Evolutionary conservation across 2,888 invertebrate genomes (phyloP).

Genomic region (Mimumesa dahlbomi): DNA sequence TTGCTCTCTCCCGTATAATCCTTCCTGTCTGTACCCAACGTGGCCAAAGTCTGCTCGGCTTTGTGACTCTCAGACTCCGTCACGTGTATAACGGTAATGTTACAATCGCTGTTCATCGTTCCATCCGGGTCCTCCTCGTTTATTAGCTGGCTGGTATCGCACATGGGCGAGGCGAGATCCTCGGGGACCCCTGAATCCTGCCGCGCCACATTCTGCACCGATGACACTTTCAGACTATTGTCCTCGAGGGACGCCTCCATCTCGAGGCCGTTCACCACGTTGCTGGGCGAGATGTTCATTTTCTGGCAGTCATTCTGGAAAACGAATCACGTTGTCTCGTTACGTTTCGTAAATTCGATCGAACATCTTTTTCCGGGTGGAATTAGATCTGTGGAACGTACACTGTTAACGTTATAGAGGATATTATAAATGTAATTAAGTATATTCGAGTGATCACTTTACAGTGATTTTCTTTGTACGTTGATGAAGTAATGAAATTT

Average conservation of each 20-base stretch:
- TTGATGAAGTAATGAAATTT: too few species aligned
- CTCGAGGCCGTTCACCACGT: conserved; percentile 32
- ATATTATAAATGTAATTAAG: too few species aligned
- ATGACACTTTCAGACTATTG: conserved; percentile 59
- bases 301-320: conserved; percentile 42
- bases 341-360: too few species aligned
- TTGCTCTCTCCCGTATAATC: conserved; percentile 69
- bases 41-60: conserved; percentile 34
- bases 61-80: conserved; percentile 48
- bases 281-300: conserved; percentile 42
- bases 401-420: too few species aligned
- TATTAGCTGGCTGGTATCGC: conserved; percentile 32
- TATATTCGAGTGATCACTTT: too few species aligned
- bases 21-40: conserved; percentile 54
- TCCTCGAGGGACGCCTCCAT: conserved; percentile 67
- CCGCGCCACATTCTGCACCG: conserved; percentile 69
- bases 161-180: conserved; percentile 71
- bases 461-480: too few species aligned
- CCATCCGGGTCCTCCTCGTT: conserved; percentile 65
- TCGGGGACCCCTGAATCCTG: conserved; percentile 77
- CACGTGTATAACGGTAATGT: conserved; percentile 76
- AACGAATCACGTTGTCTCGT: conserved; percentile 2
- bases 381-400: too few species aligned
- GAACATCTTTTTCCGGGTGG: too few species aligned
- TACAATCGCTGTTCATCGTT: conserved; percentile 75